These are phyloP conservation scores for Eptesicus fuscus DNA, from an alignment of 2,113 vertebrate genomes.

Conservation along the genomic window DNA sequence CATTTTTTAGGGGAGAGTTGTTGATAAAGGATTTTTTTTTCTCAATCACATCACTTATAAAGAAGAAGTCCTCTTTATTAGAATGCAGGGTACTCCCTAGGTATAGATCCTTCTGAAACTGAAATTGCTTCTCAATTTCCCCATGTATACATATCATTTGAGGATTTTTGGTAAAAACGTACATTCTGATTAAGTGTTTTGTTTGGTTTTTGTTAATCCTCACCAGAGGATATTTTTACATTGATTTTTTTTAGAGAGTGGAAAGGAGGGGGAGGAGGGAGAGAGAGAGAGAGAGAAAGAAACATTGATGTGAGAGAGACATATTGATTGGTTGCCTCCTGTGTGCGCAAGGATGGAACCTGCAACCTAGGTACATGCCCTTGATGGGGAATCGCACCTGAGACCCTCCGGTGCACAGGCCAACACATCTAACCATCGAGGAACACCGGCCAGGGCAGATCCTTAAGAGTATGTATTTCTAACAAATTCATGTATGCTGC, in stretches of 20 bases:
- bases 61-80: not conserved
- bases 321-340: too few species aligned
- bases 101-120: not conserved
- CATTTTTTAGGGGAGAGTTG: not conserved
- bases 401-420: too few species aligned
- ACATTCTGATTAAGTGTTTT: not conserved
- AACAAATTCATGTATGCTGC: not conserved
- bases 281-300: too few species aligned
- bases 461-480: not conserved
- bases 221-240: too few species aligned
- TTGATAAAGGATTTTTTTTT: not conserved
- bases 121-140: not conserved
- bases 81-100: not conserved
- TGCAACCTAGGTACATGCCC: too few species aligned
- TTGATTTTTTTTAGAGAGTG: too few species aligned
- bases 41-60: not conserved
- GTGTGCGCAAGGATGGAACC: too few species aligned
- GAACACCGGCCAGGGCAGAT: not conserved
- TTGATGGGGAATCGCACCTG: too few species aligned
- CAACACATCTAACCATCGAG: too few species aligned
- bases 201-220: too few species aligned
- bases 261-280: too few species aligned
- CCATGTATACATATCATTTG: not conserved
- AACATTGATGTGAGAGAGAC: too few species aligned
- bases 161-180: not conserved